Evolutionary conservation across 2,888 invertebrate species (phyloP).

Genomic region (Diachrysia chrysitis): DNA sequence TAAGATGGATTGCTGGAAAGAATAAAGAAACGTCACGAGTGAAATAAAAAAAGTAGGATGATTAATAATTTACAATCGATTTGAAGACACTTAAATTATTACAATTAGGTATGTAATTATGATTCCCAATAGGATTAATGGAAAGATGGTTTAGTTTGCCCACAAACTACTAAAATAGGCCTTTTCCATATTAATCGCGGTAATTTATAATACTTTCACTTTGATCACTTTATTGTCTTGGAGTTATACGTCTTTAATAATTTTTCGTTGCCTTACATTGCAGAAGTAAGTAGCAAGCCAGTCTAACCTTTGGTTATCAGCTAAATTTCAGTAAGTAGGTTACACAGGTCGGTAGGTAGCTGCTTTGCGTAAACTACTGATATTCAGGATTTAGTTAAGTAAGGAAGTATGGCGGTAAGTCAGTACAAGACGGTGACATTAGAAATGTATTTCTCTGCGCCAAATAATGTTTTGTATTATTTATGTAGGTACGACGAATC

Average conservation of each 20-base stretch:
- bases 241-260: no score
- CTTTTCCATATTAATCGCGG: no score
- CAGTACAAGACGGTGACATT: not conserved
- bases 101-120: no score
- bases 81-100: no score
- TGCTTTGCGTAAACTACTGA: not conserved
- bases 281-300: not conserved
- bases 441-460: not conserved
- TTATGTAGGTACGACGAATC: not conserved
- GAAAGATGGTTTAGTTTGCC: no score
- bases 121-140: no score
- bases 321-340: conserved; percentile 2
- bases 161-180: no score
- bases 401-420: not conserved
- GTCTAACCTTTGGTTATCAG: conserved; percentile 1
- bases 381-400: not conserved
- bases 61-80: no score
- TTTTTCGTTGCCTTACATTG: not conserved
- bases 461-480: not conserved
- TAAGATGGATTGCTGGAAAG: not conserved
- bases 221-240: no score
- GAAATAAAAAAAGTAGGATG: no score
- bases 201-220: no score
- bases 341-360: not conserved
- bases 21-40: no score